Evolutionary conservation across 2,113 vertebrate genomes (phyloP).

Genomic region (Rattus rattus): DNA sequence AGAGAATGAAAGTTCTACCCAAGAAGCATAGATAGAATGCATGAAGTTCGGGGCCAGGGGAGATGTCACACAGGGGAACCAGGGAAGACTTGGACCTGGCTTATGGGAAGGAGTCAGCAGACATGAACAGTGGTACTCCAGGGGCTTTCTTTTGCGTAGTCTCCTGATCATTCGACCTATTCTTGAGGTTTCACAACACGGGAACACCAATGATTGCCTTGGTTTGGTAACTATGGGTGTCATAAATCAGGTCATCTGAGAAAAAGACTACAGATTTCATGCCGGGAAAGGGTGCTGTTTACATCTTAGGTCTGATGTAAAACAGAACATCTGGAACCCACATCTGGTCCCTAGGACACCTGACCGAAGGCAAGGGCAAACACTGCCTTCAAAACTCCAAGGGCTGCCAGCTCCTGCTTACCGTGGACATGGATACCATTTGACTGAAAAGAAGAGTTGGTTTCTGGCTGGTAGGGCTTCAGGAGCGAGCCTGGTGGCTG

Average conservation of each 20-base stretch:
- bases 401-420: slow-evolving; percentile 72
- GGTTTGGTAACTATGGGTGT: not conserved
- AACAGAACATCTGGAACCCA: slow-evolving; percentile 31
- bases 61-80: not conserved
- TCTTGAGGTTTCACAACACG: not conserved
- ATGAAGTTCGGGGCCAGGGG: not conserved
- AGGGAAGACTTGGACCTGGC: not conserved
- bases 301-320: not conserved
- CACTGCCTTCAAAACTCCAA: not conserved
- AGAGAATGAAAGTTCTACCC: not conserved
- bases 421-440: slow-evolving; percentile 88
- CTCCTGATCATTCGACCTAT: not conserved
- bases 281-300: not conserved
- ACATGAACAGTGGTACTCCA: not conserved
- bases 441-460: slow-evolving; percentile 83
- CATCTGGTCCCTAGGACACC: not conserved
- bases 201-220: not conserved
- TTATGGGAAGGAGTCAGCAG: not conserved
- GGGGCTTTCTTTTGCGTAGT: not conserved
- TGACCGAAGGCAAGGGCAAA: slow-evolving; percentile 10
- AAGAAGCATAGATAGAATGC: not conserved
- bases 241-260: not conserved
- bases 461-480: slow-evolving; percentile 84
- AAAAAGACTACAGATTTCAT: not conserved
- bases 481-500: slow-evolving; percentile 81